Percentiles rank a stretch among this genome's conserved stretches.
These are phyloP conservation scores for Virgularia gustaviana DNA, from an alignment of 92 coral and sea anemone genomes.

Conservation along the genomic window DNA sequence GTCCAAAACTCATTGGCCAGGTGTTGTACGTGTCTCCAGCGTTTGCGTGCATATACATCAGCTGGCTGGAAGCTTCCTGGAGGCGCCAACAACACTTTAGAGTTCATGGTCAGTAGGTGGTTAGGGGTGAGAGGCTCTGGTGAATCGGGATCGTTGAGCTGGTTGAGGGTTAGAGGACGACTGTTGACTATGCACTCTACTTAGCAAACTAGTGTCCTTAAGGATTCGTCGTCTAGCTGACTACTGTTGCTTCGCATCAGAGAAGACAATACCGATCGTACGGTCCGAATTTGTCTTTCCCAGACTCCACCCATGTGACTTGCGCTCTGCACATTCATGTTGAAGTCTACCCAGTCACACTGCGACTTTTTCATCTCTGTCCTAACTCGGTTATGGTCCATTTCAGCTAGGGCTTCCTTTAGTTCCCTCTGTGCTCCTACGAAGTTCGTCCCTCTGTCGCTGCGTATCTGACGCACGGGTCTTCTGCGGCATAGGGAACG, in stretches of 20 bases:
- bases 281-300: not conserved
- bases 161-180: not conserved
- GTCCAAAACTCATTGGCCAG: too few species aligned
- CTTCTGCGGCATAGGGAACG: conserved; percentile 49
- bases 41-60: too few species aligned
- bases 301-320: too few species aligned
- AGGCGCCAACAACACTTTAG: not conserved
- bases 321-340: not conserved
- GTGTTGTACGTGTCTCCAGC: conserved; percentile 6
- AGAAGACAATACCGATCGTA: not conserved
- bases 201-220: too few species aligned
- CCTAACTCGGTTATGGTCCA: not conserved
- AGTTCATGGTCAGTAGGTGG: too few species aligned
- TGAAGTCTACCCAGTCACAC: conserved; percentile 5
- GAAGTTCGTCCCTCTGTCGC: conserved; percentile 46
- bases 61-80: not conserved
- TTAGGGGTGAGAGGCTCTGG: too few species aligned
- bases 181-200: not conserved
- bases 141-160: too few species aligned
- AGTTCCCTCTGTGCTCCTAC: too few species aligned
- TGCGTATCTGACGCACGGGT: conserved; percentile 37
- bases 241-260: not conserved
- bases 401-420: not conserved
- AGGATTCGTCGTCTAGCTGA: too few species aligned
- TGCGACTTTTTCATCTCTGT: not conserved